Conservation (phyloP, 2,113 vertebrate genomes). For the Cacatua alba region DNA sequence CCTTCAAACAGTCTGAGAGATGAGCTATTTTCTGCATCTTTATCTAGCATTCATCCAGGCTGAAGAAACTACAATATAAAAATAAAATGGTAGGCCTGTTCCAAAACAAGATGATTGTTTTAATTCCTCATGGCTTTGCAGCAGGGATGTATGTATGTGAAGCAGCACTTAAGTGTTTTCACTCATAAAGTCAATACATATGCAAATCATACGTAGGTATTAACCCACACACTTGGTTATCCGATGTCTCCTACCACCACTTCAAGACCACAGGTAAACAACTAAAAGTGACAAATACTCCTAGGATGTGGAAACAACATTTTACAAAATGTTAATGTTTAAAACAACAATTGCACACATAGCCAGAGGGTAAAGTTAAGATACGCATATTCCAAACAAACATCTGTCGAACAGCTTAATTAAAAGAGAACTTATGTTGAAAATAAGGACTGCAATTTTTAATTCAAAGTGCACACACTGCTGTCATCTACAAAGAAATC, state of each 20-base stretch:
- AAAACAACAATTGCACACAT: neutral
- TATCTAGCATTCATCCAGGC: neutral
- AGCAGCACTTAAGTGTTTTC: neutral
- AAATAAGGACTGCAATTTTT: neutral
- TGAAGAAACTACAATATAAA: neutral
- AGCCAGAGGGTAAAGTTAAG: neutral
- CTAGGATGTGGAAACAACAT: neutral
- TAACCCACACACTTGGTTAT: neutral
- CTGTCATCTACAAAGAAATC: neutral
- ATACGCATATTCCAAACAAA: neutral
- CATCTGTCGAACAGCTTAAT: neutral
- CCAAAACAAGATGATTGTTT: neutral
- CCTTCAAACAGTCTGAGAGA: neutral
- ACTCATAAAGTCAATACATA: neutral
- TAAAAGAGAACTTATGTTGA: neutral
- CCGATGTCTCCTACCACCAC: neutral
- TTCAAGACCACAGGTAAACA: neutral
- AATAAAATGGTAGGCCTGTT: neutral
- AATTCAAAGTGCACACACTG: neutral
- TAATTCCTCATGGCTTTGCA: neutral
- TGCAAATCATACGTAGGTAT: neutral
- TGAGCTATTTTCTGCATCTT: neutral
- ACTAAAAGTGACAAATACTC: neutral
- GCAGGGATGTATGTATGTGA: neutral
- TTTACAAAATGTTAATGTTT: neutral